Evolutionary conservation across 2,113 vertebrate genomes (phyloP), one percentile per base, ranked within the genome.

Genomic region (Sceloporus undulatus): DNA sequence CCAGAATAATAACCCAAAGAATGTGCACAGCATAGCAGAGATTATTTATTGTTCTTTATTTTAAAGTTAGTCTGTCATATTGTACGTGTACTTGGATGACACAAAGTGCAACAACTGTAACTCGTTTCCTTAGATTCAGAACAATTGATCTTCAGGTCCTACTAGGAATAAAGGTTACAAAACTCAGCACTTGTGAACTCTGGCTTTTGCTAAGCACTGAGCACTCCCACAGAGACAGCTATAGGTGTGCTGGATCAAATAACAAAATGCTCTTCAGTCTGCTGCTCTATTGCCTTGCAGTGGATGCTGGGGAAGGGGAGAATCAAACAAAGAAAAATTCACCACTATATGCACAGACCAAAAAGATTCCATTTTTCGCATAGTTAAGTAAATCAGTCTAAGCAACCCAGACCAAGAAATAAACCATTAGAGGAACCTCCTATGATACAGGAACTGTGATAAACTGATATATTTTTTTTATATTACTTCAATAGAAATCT

Each of bases 351-450:
- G n/a, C 19, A 68, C 59, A 68, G 40, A 86, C 54, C 40, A 82
- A 84, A 91, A 87, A 81, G 66, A 2, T 76, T n/a, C 21, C 2
- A 82, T 14, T 14, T 65, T 54, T 88, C 77, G 4, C 0, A 48
- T 2, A 42, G 23, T 65, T 1, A 25, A 0, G 0, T 40, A 52
- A 79, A 88, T 86, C 87, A 86, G 87, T 5, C 1, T 25, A 68
- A 66, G 54, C 77, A 34, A 27, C 40, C 27, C 90, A 87, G 56
- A 86, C 0, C 82, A 87, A 59, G 91, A 85, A 90, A 82, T 2
- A 87, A 91, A 84, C 90, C 92, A 87, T 92, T 86, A 93, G 91
- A 81, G 90, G 90, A 86, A 92, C 48, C 89, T 19, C 91, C 91
- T 88, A 89, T 84, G 91, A 92, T 91, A 90, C 11, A 85, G 78